Percentiles rank a stretch among this genome's conserved stretches.
Evolutionary conservation across 2,888 invertebrate genomes (phyloP).

Genomic region (Sussaba pulchella): DNA sequence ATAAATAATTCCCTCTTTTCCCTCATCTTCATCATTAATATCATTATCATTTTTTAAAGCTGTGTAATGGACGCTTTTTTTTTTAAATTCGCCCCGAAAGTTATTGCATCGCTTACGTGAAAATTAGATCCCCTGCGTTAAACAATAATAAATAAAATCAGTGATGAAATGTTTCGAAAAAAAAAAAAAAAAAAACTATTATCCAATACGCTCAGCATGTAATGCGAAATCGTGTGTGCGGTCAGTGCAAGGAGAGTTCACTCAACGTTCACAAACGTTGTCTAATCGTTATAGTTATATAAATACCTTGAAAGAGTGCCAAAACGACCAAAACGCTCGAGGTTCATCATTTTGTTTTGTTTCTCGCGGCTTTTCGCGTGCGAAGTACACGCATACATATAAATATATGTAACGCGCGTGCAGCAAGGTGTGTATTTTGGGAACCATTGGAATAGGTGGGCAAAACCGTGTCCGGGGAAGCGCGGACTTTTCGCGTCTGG

Average conservation of each 20-base stretch:
- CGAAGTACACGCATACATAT: slow-evolving; percentile 32
- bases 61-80: too few relatives aligned
- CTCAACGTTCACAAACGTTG: slow-evolving; percentile 22
- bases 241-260: neutral
- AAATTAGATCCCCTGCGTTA: too few relatives aligned
- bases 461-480: slow-evolving; percentile 41
- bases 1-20: too few relatives aligned
- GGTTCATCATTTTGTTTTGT: slow-evolving; percentile 38
- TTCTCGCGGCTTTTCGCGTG: slow-evolving; percentile 8
- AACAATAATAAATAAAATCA: neutral
- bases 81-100: too few relatives aligned
- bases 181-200: neutral
- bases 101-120: too few relatives aligned
- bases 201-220: neutral
- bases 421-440: slow-evolving; percentile 36
- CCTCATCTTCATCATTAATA: too few relatives aligned
- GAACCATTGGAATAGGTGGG: slow-evolving; percentile 48
- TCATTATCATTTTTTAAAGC: too few relatives aligned
- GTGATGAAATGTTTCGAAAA: neutral
- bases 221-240: neutral
- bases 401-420: neutral
- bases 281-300: slow-evolving; percentile 39
- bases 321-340: slow-evolving; percentile 5
- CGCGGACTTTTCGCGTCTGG: slow-evolving; percentile 26
- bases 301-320: slow-evolving; percentile 29